Conservation (phyloP, 2,113 vertebrate genomes). For the Varanus salvator region DNA sequence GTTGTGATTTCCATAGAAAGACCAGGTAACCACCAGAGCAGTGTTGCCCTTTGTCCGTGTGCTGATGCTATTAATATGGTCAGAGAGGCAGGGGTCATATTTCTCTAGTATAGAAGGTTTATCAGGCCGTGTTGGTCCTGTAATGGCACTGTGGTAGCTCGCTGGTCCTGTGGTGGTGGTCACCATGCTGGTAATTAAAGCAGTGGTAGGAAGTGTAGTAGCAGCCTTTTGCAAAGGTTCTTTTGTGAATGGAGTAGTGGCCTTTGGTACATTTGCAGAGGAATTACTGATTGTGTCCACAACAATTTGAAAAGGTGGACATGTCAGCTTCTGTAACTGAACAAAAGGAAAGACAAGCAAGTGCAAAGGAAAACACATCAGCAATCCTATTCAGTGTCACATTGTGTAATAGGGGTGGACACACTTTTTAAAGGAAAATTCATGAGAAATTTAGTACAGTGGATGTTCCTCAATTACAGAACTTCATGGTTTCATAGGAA, state of each 20-base stretch:
- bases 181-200: rapidly evolving
- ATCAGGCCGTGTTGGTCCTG: rapidly evolving
- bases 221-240: not conserved
- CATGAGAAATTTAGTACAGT: not conserved
- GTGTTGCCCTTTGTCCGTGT: not conserved
- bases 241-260: not conserved
- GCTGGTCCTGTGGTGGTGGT: not conserved
- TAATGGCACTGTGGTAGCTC: not conserved
- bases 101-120: not conserved
- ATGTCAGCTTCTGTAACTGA: constrained; percentile 44
- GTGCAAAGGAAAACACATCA: too few species aligned
- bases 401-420: not conserved
- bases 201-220: rapidly evolving
- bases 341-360: not conserved
- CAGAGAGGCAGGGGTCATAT: not conserved
- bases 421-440: not conserved
- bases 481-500: not conserved
- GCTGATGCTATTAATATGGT: not conserved
- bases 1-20: not conserved
- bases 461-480: not conserved
- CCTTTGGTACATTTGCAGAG: not conserved
- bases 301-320: not conserved
- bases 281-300: not conserved
- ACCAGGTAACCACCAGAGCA: not conserved
- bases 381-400: not conserved